Evolutionary conservation across 1,140 invertebrate genomes (phyloP).

Genomic region (Linepithema humile): DNA sequence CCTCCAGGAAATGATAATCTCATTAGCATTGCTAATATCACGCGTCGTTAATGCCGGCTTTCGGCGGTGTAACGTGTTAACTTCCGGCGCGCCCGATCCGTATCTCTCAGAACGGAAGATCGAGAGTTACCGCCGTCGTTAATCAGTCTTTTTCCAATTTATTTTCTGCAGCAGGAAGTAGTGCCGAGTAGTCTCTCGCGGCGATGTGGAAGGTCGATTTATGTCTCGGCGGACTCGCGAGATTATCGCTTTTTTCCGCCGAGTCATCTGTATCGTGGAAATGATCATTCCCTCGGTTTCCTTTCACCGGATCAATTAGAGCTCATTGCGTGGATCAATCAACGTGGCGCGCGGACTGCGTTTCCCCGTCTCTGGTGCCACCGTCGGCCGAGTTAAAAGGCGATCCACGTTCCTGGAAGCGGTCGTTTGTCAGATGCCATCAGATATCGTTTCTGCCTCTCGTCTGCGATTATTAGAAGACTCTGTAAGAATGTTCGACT

Average conservation of each 20-base stretch:
- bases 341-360: neutral
- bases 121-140: neutral
- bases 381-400: constrained; percentile 4
- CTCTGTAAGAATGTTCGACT: neutral
- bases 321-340: constrained; percentile 49
- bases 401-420: constrained; percentile 1
- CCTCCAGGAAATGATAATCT: constrained; percentile 16
- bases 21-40: constrained; percentile 40
- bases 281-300: constrained; percentile 7
- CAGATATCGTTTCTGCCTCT: neutral
- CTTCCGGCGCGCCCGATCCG: neutral
- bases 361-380: constrained; percentile 44
- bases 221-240: neutral
- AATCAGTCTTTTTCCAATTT: neutral
- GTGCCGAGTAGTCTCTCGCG: neutral
- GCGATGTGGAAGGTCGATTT: neutral
- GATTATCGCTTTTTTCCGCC: neutral
- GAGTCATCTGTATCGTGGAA: constrained; percentile 6
- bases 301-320: constrained; percentile 62
- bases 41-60: neutral
- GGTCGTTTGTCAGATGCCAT: neutral
- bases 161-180: neutral
- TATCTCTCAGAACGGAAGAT: neutral
- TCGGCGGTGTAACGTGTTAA: neutral
- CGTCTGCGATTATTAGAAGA: neutral